phyloP scores from a whole-genome alignment of 2,888 invertebrate genomes.

The Clanis bilineata region DNA sequence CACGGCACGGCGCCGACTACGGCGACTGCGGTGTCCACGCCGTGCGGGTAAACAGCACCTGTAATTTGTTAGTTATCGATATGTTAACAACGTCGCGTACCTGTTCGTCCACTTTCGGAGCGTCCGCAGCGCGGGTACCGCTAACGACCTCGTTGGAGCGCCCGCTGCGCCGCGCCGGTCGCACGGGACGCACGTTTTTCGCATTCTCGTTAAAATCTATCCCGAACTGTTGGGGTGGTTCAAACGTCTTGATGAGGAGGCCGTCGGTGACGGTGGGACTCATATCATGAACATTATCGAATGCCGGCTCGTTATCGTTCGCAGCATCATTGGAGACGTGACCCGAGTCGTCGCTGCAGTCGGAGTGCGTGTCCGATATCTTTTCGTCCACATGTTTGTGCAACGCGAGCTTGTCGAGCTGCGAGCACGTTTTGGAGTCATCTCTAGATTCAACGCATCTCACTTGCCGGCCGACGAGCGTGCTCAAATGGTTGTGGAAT shows the following conservation, averaged over 20 bases:
- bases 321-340: conserved; percentile 92
- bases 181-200: conserved; percentile 71
- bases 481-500: conserved; percentile 77
- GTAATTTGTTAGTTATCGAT: conserved; percentile 75
- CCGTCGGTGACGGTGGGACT: conserved; percentile 58
- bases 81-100: conserved; percentile 78
- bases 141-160: conserved; percentile 79
- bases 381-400: conserved; percentile 74
- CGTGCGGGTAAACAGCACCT: conserved; percentile 57
- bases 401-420: conserved; percentile 59
- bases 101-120: conserved; percentile 81
- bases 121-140: conserved; percentile 75
- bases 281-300: conserved; percentile 61
- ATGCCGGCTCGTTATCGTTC: conserved; percentile 84
- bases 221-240: conserved; percentile 67
- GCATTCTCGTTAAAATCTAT: conserved; percentile 65
- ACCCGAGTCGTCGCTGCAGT: conserved; percentile 91
- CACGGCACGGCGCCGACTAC: conserved; percentile 42
- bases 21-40: conserved; percentile 36
- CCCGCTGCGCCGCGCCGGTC: conserved; percentile 70
- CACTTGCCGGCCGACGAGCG: conserved; percentile 77
- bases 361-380: conserved; percentile 84
- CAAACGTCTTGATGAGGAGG: conserved; percentile 67
- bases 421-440: conserved; percentile 67
- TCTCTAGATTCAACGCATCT: conserved; percentile 69